Evolutionary conservation across 2,888 invertebrate genomes (phyloP).

Genomic region (Achlya flavicornis): DNA sequence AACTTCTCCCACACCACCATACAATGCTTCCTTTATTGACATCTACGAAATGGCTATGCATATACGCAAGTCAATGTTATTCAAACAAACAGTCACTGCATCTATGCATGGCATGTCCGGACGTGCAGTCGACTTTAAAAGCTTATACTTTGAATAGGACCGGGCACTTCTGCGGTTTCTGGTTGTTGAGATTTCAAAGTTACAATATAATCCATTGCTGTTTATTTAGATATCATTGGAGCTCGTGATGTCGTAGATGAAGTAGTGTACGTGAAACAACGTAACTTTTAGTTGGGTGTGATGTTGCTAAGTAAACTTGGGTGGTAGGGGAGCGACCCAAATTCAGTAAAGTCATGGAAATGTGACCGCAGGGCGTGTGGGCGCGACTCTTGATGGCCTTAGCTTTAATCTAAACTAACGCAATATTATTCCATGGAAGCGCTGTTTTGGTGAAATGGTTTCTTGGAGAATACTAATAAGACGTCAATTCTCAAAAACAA

Average conservation of each 20-base stretch:
- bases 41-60: conserved; percentile 21
- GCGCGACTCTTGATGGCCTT: conserved; percentile 40
- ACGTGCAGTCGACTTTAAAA: conserved; percentile 25
- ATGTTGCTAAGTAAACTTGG: conserved; percentile 18
- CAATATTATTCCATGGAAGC: conserved; percentile 26
- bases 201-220: background rate
- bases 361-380: conserved; percentile 40
- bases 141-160: conserved; percentile 14
- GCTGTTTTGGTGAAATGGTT: conserved; percentile 10
- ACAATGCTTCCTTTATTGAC: conserved; percentile 25
- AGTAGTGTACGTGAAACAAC: background rate
- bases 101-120: conserved; percentile 50
- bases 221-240: background rate
- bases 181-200: background rate
- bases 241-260: background rate
- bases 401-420: conserved; percentile 20
- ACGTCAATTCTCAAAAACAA: conserved; percentile 3
- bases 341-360: conserved; percentile 27
- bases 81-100: conserved; percentile 20
- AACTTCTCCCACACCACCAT: conserved; percentile 25
- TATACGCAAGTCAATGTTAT: conserved; percentile 25
- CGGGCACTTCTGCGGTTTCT: background rate
- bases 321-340: conserved; percentile 23
- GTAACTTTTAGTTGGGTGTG: background rate
- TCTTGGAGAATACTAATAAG: conserved; percentile 10